These are phyloP conservation scores for Anarsia innoxiella DNA, from an alignment of 2,888 invertebrate species.

Conservation along the genomic window DNA sequence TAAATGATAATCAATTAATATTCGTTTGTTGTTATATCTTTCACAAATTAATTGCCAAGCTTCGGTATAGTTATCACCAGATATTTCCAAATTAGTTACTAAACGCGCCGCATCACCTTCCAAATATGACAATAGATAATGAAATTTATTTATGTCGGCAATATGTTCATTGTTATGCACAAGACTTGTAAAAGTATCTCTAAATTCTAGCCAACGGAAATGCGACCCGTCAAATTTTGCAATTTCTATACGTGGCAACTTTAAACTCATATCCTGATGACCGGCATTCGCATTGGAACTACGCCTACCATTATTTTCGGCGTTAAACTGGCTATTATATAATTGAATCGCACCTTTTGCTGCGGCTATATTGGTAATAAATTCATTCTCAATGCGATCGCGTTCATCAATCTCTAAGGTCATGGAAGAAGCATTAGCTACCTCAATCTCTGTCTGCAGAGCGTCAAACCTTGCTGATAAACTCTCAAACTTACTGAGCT, in stretches of 20 bases:
- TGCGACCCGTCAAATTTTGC: conserved; percentile 22
- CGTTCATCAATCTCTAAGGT: conserved; percentile 8
- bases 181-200: conserved; percentile 19
- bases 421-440: conserved; percentile 11
- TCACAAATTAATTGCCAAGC: conserved; percentile 15
- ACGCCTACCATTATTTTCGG: neutral
- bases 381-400: conserved; percentile 14
- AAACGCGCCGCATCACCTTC: conserved; percentile 21
- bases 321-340: no score
- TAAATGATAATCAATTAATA: conserved; percentile 19
- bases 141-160: conserved; percentile 19
- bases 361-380: conserved; percentile 15
- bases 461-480: conserved; percentile 12
- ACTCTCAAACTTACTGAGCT: conserved; percentile 11
- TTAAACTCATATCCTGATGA: conserved; percentile 13
- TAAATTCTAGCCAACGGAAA: conserved; percentile 23
- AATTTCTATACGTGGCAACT: conserved; percentile 21
- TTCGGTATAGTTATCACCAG: conserved; percentile 13
- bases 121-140: conserved; percentile 20
- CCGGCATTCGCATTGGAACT: neutral
- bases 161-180: conserved; percentile 23
- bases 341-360: no score
- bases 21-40: conserved; percentile 17
- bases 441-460: conserved; percentile 13
- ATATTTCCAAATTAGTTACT: conserved; percentile 17